These are phyloP conservation scores for Lutjanus campechanus DNA, from an alignment of 2,797 vertebrate genomes.

Conservation along the genomic window DNA sequence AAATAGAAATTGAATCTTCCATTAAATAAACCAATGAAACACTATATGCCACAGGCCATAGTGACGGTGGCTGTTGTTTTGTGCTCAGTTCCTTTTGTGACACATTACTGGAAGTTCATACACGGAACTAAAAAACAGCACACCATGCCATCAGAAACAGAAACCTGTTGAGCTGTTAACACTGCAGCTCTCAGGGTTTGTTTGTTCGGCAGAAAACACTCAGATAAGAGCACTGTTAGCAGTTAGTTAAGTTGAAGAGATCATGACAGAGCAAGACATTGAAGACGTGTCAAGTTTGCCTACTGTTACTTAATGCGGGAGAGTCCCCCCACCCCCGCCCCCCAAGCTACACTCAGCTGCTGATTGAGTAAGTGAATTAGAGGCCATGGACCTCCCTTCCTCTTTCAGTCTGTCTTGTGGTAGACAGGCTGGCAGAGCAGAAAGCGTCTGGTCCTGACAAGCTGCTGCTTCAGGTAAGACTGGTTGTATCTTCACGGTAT, in stretches of 20 bases:
- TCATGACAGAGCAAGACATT: neutral
- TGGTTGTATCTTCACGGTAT: neutral
- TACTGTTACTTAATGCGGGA: conserved; percentile 21
- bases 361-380: conserved; percentile 72
- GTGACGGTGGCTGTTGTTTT: neutral
- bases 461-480: conserved; percentile 60
- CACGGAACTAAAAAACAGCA: neutral
- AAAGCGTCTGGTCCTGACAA: neutral
- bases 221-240: neutral
- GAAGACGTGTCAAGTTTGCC: neutral
- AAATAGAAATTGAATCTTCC: too few relatives aligned
- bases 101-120: neutral
- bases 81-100: too few relatives aligned
- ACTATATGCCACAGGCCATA: too few relatives aligned
- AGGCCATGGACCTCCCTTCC: conserved; percentile 55
- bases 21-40: neutral
- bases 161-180: neutral
- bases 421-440: conserved; percentile 12
- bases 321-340: neutral
- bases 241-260: neutral
- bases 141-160: neutral
- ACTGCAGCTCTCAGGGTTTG: neutral
- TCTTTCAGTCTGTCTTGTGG: conserved; percentile 43
- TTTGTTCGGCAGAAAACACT: neutral
- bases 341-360: conserved; percentile 40